Evolutionary conservation across 2,888 invertebrate species (phyloP), one percentile per base, ranked within the genome.

Genomic region (Aporophyla nigra): DNA sequence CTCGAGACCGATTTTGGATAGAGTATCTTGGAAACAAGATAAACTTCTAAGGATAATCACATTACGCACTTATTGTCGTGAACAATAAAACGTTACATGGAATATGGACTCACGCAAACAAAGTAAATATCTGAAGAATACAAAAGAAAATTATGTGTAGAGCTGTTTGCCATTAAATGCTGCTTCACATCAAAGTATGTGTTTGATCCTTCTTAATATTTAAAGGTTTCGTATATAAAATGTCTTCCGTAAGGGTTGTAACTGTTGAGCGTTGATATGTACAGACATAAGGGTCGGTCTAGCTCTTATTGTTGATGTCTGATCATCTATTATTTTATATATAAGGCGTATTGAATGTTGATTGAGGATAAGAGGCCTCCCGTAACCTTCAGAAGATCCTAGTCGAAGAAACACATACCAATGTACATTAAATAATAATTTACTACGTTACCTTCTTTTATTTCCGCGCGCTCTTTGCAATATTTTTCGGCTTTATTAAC

Each of bases 1-100:
- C 86, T 74, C 51, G 51, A 61, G 56, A 70, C 53, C 43, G 56
- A 76, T 79, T 85, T 62, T 78, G 71, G 74, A 70, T 86, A 46
- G 74, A 70, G 62, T 79, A 54, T 76, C 70, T 73, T 40, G 19
- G 43, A 27, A 70, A 68, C 49, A 12, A 77, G 59, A 70, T 43
- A 74, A 74, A 75, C 40, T 19, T 70, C 65, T 68, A 56, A 73
- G 43, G 62, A 54, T 71, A 67, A 53, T 67, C 61, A 66, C 21
- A 53, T 79, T 49, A 58, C 16, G 27, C 27, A 65, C 27, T 63
- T 54, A 21, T 61, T 67, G 16, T 54, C 16, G 21, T 10, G 49
- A 40, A 51, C 16, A 68, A 16, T 71, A 58, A 65, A 71, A 53
- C 58, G 19, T 72, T 24, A 49, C 6, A 19, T 46, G 24, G 3